Evolutionary conservation across 1,140 invertebrate genomes (phyloP), one percentile per base, ranked within the genome.

Genomic region (Drosophila asahinai): DNA sequence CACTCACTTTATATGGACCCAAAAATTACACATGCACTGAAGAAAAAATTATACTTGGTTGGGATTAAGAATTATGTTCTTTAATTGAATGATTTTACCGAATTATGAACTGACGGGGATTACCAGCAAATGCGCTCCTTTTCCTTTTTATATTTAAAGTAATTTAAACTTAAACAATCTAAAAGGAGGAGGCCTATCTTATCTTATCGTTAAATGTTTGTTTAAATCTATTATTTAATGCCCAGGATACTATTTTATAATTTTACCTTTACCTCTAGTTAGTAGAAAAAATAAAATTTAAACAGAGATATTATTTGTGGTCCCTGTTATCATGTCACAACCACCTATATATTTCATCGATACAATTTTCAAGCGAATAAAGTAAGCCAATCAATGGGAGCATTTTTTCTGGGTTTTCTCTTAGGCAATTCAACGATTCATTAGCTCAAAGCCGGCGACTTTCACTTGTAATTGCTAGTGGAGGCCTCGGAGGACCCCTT

Each of bases 401-500:
- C 33, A 9, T 4, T 45, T 17, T 43, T 45, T 25, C 19, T 19
- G 51, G 17, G 8, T 60, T 47, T 60, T 30, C 57, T 30, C 40
- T 27, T 4, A 4, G n/a, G 3, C 22, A 17, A 3, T 12, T 42
- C 17, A 17, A 4, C 27, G 11, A 66, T 74, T 75, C 42, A 74
- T 57, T 75, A 55, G 63, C 47, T 55, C 27, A 33, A 40, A 14
- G 9, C 48, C 14, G 11, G 38, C 43, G n/a, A 51, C 65, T 78
- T 71, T 70, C 75, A 71, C 76, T 63, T 63, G 73, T 75, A 75
- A 76, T 55, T 80, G 15, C 49, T 25, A 47, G 22, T 52, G 19
- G 45, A 48, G 47, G 71, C 47, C 22, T n/a, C 14, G 36, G 33
- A 25, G 33, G 43, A 52, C 45, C 67, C 55, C 55, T 57, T 61